Percentiles rank a stretch among this genome's conserved stretches.
These are phyloP conservation scores for Malurus melanocephalus DNA, from an alignment of 2,113 vertebrate species.

Conservation along the genomic window DNA sequence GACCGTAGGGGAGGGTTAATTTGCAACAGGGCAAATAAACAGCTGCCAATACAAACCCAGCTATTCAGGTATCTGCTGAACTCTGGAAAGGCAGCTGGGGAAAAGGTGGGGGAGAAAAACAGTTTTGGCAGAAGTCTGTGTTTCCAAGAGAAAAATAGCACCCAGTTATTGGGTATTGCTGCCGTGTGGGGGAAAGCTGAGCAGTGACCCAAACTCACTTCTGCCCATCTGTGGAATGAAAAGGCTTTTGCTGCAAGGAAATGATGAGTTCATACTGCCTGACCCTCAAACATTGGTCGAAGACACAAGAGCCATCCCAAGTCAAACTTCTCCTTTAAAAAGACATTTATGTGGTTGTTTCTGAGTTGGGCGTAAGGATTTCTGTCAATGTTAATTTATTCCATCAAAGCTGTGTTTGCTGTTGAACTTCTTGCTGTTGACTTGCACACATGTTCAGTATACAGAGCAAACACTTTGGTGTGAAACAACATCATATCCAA, in stretches of 20 bases:
- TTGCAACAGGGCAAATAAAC: background rate
- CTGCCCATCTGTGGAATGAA: background rate
- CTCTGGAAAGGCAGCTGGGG: background rate
- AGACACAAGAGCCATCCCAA: background rate
- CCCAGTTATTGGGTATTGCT: background rate
- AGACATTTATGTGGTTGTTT: background rate
- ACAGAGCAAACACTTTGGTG: slow-evolving; percentile 59
- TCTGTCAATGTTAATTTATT: slow-evolving; percentile 21
- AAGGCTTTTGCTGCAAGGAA: background rate
- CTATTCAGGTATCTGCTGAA: background rate
- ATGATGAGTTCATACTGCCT: background rate
- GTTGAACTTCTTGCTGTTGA: slow-evolving; percentile 55
- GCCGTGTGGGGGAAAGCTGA: background rate
- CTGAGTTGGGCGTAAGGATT: background rate
- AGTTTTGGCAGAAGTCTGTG: background rate
- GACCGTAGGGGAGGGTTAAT: background rate
- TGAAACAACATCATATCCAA: slow-evolving; percentile 64
- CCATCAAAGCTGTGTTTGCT: slow-evolving; percentile 38
- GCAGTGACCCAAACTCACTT: background rate
- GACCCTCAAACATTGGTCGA: background rate
- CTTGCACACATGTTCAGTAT: slow-evolving; percentile 55
- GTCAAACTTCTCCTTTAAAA: background rate
- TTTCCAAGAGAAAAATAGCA: background rate
- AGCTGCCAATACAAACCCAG: background rate
- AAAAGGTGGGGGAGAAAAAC: background rate